Evolutionary conservation across 2,113 vertebrate genomes (phyloP), one percentile per base, ranked within the genome.

Genomic region (Labeo rohita): DNA sequence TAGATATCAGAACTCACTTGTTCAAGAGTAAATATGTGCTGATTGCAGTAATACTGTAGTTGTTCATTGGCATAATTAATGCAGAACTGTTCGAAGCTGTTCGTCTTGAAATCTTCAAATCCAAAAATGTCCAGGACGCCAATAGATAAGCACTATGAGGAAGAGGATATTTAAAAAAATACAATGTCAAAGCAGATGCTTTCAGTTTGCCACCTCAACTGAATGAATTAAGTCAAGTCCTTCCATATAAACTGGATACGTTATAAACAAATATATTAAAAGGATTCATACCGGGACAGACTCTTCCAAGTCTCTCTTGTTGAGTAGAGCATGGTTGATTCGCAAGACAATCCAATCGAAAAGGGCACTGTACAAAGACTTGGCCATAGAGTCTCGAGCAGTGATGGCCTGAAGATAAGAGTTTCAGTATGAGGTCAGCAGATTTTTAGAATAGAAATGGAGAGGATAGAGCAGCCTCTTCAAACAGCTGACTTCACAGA

Each of bases 71-170:
- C 95, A 23, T 97, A 99, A 92, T 99, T 99, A 89, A 99, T 98
- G 91, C 97, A 99, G 90, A 99, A 97, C 91, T 98, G 98, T 89
- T 99, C 98, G 66, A 99, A 99, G 88, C 96, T 96, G 93, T 99
- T 99, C 63, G 89, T 94, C 90, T 95, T 93, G 4, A 98, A 97
- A 88, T 98, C 97, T 90, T 99, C 98, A 78, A 99, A 99, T 28
- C 98, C 98, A 84, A 98, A 99, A 89, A 99, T 98, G 89, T 99
- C 98, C 36, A 99, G 94, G 49, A 99, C 95, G 7, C 98, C 97
- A 0, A 99, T 95, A 73, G 97, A 98, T 87, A 99, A 92, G 92
- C 96, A 96, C 98, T 99, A 50, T 11, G 28, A 54, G 16, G 16
- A 59, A 54, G 7, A 84, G 2, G 52, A 8, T 80, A 80, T 21